Base-by-base conservation (phyloP, 2,888 invertebrate species). In the Agrochola lychnidis region DNA sequence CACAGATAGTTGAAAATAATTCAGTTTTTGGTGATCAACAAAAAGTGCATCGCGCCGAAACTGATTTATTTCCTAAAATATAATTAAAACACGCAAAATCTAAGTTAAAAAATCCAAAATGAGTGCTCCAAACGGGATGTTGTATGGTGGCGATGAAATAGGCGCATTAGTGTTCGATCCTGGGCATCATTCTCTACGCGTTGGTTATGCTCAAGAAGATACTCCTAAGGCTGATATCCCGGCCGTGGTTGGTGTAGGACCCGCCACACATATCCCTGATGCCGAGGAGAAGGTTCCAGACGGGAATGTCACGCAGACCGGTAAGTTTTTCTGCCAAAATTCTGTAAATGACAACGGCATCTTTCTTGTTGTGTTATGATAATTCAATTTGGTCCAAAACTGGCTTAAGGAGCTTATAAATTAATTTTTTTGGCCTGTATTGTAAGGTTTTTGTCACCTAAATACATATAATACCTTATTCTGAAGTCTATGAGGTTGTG, bases 211-310 rank as follows among this genome's bases (percentile, higher is more conserved):
- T 14, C 99, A 99, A 90, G 99, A 99, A 94, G 99, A 99, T 93
- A 99, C 99, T n/a, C 99, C 99, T 4, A 99, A 99, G 97, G 99
- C 99, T 2, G 99, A 99, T 97, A 99, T 99, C 77, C 99, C 99
- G 0, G 98, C 99, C 0, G 98, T 98, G 62, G 98, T 99, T 51
- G 99, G 99, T 1, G 98, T 99, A 12, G 98, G 98, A 19, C 98
- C 99, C 53, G 93, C 97, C 0, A 97, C 97, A 0, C 97, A 98
- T 56, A 97, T 98, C 88, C 97, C 97, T 45, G 98, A 98, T 78
- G 96, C 98, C 0, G 98, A 98, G 91, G 98, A 97, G 56, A 98
- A 98, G 93, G 97, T 97, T 84, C 97, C 98, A 5, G 98, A 98
- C 91, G 97, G 97, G 82, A 98, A 97, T 92, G 97, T 98, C 70